A percentile compares a stretch with the other conserved stretches of the same genome.
Evolutionary conservation across 2,113 vertebrate species (phyloP).

Genomic region (Podiceps cristatus): DNA sequence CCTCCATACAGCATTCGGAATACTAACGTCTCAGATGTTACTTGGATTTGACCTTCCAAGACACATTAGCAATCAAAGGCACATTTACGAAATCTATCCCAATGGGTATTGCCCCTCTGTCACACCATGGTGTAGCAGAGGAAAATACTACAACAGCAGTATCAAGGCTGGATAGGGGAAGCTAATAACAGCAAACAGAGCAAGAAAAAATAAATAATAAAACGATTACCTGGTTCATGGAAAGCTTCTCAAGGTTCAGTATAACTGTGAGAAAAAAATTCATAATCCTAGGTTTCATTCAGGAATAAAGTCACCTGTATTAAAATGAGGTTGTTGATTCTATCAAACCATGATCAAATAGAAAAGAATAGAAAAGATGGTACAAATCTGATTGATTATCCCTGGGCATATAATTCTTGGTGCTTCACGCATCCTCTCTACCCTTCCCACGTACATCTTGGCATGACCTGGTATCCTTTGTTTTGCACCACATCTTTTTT

Average conservation of each 20-base stretch:
- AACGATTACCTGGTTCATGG: background rate
- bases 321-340: conserved; percentile 30
- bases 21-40: background rate
- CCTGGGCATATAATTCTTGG: background rate
- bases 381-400: background rate
- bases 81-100: background rate
- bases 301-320: conserved; percentile 51
- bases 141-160: background rate
- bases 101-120: background rate
- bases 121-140: background rate
- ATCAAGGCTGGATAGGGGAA: background rate
- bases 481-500: background rate
- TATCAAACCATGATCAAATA: background rate
- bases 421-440: background rate
- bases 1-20: background rate
- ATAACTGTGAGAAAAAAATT: conserved; percentile 10
- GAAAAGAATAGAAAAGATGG: background rate
- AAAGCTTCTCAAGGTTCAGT: background rate
- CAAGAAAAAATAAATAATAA: background rate
- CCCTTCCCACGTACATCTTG: background rate
- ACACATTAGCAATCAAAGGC: background rate
- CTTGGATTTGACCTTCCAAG: background rate
- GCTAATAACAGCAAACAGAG: background rate
- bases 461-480: background rate
- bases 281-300: conserved; percentile 15